Conservation (phyloP, 2,113 vertebrate species). For the Geococcyx californianus region DNA sequence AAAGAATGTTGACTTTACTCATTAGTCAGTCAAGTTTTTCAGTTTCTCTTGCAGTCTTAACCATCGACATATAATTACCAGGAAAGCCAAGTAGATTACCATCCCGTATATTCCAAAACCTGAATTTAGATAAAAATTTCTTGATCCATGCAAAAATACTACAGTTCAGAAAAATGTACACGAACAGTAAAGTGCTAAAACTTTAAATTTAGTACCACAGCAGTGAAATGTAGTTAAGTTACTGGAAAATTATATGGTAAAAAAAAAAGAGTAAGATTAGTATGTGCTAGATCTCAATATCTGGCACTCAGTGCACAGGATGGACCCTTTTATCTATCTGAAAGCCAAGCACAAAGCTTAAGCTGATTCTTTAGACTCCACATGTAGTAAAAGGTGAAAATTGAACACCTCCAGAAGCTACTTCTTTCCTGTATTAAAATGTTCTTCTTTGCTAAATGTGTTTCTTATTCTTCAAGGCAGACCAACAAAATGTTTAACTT, state of each 20-base stretch:
- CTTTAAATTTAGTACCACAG: neutral
- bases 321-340: neutral
- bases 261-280: neutral
- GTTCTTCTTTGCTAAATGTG: accelerated
- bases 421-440: neutral
- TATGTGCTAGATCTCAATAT: neutral
- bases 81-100: neutral
- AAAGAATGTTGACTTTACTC: constrained; percentile 7
- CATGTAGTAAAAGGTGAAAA: neutral
- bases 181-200: neutral
- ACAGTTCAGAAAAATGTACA: neutral
- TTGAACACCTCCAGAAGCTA: neutral
- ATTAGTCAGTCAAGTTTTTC: neutral
- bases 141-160: neutral
- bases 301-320: neutral
- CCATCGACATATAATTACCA: neutral
- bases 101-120: neutral
- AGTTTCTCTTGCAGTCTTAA: neutral
- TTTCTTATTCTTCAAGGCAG: neutral
- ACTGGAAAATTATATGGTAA: neutral
- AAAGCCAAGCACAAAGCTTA: neutral
- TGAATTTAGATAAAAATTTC: neutral
- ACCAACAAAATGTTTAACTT: neutral
- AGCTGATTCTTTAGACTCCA: neutral
- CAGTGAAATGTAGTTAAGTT: neutral